Evolutionary conservation across 2,888 invertebrate species (phyloP).

Genomic region (Cremastinae sp.): DNA sequence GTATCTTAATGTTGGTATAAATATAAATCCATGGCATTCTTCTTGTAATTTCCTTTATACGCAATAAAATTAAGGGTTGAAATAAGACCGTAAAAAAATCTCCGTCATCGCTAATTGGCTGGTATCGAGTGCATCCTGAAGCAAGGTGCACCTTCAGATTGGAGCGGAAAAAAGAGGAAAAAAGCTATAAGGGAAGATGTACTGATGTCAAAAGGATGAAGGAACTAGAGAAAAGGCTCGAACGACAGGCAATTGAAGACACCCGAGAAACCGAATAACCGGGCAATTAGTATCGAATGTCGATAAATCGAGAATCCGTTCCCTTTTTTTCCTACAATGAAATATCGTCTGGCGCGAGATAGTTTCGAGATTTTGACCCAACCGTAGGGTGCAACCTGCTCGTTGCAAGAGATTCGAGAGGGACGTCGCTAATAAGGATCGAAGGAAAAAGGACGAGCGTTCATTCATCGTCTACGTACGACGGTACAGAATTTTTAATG

Average conservation of each 20-base stretch:
- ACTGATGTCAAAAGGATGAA: slow-evolving; percentile 51
- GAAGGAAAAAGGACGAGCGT: slow-evolving; percentile 58
- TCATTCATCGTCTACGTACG: slow-evolving; percentile 64
- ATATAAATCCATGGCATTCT: too few relatives aligned
- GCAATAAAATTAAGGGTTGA: too few relatives aligned
- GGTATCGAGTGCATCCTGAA: slow-evolving; percentile 53
- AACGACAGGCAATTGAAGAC: slow-evolving; percentile 61
- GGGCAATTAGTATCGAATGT: slow-evolving; percentile 78
- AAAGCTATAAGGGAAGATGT: slow-evolving; percentile 35
- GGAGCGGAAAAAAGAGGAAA: slow-evolving; percentile 32
- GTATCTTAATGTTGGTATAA: too few relatives aligned
- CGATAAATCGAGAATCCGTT: slow-evolving; percentile 66
- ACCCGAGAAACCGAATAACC: slow-evolving; percentile 61
- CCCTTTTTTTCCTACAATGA: slow-evolving; percentile 64
- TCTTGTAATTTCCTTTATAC: too few relatives aligned
- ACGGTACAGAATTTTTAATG: slow-evolving; percentile 69
- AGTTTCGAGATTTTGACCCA: slow-evolving; percentile 67
- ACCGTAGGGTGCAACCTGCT: slow-evolving; percentile 72
- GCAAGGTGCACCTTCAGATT: slow-evolving; percentile 11
- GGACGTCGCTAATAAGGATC: slow-evolving; percentile 49
- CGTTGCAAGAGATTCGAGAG: slow-evolving; percentile 68
- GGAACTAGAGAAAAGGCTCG: slow-evolving; percentile 41
- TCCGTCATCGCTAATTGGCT: slow-evolving; percentile 61
- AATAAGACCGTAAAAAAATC: slow-evolving; percentile 1
- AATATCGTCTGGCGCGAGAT: slow-evolving; percentile 61